Evolutionary conservation across 2,113 vertebrate genomes (phyloP).

Genomic region (Semnornis frantzii): DNA sequence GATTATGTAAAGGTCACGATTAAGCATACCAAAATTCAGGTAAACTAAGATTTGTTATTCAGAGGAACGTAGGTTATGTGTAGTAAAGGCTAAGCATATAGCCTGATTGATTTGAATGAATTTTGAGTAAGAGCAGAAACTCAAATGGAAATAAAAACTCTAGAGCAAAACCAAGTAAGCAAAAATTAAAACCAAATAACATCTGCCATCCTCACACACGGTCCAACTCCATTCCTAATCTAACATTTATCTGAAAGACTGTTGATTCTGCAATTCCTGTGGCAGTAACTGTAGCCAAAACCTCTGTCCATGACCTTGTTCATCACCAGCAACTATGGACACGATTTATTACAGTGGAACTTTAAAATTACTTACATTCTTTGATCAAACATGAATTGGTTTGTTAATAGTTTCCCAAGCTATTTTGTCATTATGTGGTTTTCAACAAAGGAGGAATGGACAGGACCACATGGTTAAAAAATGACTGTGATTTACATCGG

Average conservation of each 20-base stretch:
- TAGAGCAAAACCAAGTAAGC: not conserved
- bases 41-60: slow-evolving; percentile 58
- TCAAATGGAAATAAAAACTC: not conserved
- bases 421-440: not conserved
- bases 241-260: not conserved
- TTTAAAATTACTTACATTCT: not conserved
- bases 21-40: slow-evolving; percentile 81
- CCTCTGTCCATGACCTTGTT: not conserved
- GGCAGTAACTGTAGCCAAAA: not conserved
- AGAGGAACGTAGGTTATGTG: not conserved
- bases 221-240: not conserved
- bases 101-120: not conserved
- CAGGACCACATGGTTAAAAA: not conserved
- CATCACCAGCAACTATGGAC: not conserved
- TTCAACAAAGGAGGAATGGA: not conserved
- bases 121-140: not conserved
- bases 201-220: not conserved
- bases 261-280: not conserved
- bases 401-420: not conserved
- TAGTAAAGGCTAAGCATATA: not conserved
- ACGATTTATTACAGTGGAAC: not conserved
- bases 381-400: not conserved
- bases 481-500: not conserved
- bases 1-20: slow-evolving; percentile 88
- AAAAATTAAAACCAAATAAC: not conserved